Evolutionary conservation across 2,888 invertebrate genomes (phyloP).

Genomic region (Epinotia demarniana): DNA sequence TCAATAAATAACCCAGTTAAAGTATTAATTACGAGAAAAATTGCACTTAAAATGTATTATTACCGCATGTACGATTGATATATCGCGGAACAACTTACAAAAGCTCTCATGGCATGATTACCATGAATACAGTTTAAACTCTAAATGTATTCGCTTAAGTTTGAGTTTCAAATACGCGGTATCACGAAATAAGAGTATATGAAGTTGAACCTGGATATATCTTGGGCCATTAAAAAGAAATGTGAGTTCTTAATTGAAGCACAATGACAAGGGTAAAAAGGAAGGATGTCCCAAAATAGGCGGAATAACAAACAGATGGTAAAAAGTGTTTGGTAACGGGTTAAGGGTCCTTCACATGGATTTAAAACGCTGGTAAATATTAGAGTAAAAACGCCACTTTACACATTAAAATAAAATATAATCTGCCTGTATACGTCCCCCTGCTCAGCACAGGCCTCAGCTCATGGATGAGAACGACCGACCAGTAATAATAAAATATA

Average conservation of each 20-base stretch:
- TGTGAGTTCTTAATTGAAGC: conserved; percentile 74
- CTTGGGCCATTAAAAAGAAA: conserved; percentile 68
- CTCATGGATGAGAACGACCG: too few species aligned
- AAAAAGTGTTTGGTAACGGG: conserved; percentile 68
- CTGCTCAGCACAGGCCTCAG: too few species aligned
- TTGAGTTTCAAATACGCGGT: conserved; percentile 51
- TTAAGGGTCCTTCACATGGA: conserved; percentile 51
- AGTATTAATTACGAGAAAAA: conserved; percentile 69
- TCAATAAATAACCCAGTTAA: conserved; percentile 75
- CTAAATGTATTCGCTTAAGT: not conserved
- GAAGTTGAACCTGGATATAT: conserved; percentile 15
- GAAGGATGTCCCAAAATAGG: conserved; percentile 75
- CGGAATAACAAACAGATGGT: conserved; percentile 78
- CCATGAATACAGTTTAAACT: not conserved
- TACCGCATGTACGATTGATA: conserved; percentile 63
- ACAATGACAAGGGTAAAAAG: conserved; percentile 70
- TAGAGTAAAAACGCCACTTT: not conserved
- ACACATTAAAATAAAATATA: too few species aligned
- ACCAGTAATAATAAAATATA: too few species aligned
- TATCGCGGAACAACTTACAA: conserved; percentile 42
- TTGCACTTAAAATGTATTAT: conserved; percentile 54
- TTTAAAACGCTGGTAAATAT: not conserved
- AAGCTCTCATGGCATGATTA: not conserved
- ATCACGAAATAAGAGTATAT: not conserved
- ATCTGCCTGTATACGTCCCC: too few species aligned